Base-by-base conservation (phyloP, 2,113 vertebrate genomes). In the Xiphias gladius region DNA sequence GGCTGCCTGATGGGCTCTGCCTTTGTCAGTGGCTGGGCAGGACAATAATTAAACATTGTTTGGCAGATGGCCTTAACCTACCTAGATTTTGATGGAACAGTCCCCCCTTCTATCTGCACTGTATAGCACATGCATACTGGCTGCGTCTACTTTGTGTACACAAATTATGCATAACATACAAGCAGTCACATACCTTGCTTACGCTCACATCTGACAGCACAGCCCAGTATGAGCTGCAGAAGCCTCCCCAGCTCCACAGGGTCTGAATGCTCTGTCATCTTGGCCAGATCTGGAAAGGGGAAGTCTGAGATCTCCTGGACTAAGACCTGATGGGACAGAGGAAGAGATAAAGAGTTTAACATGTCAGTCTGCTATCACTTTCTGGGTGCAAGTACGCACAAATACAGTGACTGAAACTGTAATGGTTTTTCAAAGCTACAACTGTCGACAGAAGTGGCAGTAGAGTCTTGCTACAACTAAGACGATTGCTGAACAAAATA, bases 181-280 rank as follows among this genome's bases (percentile, higher is more conserved):
- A 30, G 46, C 67, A n/a, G 43, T 26, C 10, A 52, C 62, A 35
- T 2, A 98, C 98, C 98, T 96, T 99, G 97, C 89, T 99, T 99
- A 87, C 92, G 96, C 85, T 99, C 98, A 94, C 98, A 99, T 88
- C 97, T 97, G 75, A 99, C 96, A 0, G 98, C 98, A 91, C 98
- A 99, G 16, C 98, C 98, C 83, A 99, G 92, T 89, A 99, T 95
- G 37, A 99, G 97, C 94, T 99, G 98, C 74, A 99, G 94, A 79
- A 99, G 93, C 75, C 97, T 96, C 41, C 98, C 98, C 80, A 99
- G 93, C 71, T 99, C 95, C 50, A 94, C 92, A 0, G 94, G 92
- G 92, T 99, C 94, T 0, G 96, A 95, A 55, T 93, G 94, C 89
- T 99, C 98, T 3, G 97, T 97, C 76, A 97, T 96, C 77, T 43